Conservation (phyloP, 2,888 invertebrate species). For the Megamerina dolium region DNA sequence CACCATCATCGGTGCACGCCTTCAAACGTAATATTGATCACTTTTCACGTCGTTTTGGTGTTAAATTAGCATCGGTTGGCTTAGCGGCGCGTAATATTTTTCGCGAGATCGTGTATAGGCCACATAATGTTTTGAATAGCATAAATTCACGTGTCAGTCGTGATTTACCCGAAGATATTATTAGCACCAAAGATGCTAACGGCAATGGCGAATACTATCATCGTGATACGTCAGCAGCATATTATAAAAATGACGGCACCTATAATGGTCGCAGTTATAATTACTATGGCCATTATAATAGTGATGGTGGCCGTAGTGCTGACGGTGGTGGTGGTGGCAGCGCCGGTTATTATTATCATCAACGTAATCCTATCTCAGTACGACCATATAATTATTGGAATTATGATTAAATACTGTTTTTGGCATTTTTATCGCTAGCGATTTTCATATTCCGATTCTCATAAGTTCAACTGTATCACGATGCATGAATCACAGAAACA, state of each 20-base stretch:
- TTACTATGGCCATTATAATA: conserved; percentile 13
- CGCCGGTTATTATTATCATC: background rate
- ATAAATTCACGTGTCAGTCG: conserved; percentile 29
- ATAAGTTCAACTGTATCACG: too few species aligned
- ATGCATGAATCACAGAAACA: too few species aligned
- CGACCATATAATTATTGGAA: background rate
- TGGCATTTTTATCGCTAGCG: conserved; percentile 9
- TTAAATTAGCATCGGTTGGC: conserved; percentile 45
- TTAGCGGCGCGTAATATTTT: conserved; percentile 42
- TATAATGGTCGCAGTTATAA: conserved; percentile 1
- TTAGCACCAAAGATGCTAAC: conserved; percentile 1
- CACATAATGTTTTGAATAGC: conserved; percentile 32
- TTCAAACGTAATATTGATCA: conserved; percentile 26
- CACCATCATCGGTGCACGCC: conserved; percentile 2
- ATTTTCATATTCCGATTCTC: conserved; percentile 6
- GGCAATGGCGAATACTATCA: background rate
- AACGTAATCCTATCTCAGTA: background rate
- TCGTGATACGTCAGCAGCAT: background rate
- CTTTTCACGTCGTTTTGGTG: conserved; percentile 35
- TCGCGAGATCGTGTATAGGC: conserved; percentile 38
- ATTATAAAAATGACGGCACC: conserved; percentile 1
- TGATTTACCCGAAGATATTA: conserved; percentile 22
- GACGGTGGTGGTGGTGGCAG: background rate
- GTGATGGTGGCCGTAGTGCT: conserved; percentile 3
- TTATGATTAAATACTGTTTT: conserved; percentile 1